Evolutionary conservation across 2,113 vertebrate species (phyloP), one percentile per base, ranked within the genome.

Genomic region (Corydoras sp.): DNA sequence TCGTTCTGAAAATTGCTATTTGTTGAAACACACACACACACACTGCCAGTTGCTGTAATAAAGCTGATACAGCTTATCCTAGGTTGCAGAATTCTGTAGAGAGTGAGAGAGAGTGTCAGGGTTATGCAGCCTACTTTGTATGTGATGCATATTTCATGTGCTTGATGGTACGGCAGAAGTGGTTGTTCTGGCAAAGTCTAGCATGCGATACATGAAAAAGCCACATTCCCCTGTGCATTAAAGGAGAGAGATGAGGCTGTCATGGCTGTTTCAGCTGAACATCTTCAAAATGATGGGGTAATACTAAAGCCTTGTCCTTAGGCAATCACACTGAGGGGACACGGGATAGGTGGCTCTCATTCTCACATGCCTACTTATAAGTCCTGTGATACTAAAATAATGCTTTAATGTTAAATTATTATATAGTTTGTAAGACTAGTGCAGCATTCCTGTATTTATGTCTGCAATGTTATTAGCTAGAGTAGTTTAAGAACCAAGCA

Each of bases 101-200:
- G n/a, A n/a, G 65, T 68, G 31, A 59, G 50, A 66, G 11, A 10
- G 30, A 48, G 66, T 5, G 58, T 32, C 24, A 62, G 70, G 65
- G 14, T 66, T 53, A 71, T 58, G 58, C 53, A 59, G 62, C 56
- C 10, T 64, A 29, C 63, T 76, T 68, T 71, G 69, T 68, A 58
- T 72, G 68, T 65, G 78, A 68, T 77, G 64, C 61, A 77, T 75
- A 65, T 77, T 77, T 77, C 74, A 80, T 71, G 65, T 48, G 54
- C 62, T 10, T 51, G 60, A 67, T 75, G 68, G 24, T 65, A 64
- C 54, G 65, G 18, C 24, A n/a, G 73, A 69, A 68, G 60, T 64
- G 70, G 77, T 70, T 76, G 73, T 74, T 79, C 58, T 62, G 56
- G 53, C 49, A 31, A 70, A 56, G 30, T 73, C 58, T 66, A 67